Base-by-base conservation (phyloP, 2,113 vertebrate species). In the Apus apus region DNA sequence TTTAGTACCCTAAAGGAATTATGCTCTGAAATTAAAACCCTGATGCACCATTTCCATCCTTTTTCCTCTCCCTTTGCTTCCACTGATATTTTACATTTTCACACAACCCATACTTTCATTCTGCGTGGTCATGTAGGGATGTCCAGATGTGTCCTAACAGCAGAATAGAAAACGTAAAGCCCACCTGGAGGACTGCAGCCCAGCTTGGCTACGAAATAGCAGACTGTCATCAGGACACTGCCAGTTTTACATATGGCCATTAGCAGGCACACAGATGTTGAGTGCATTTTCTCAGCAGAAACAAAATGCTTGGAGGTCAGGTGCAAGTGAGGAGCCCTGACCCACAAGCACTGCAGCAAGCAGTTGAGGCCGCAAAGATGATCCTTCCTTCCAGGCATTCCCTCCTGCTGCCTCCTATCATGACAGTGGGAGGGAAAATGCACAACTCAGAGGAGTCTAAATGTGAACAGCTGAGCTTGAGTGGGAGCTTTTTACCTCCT, bases 391-490 rank as follows among this genome's bases (percentile, higher is more conserved):
- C 60, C 72, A 46, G 89, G 85, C 27, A 56, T 64, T 80, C 60
- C 58, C 76, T 84, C 92, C 95, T 84, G 86, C 86, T 64, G 84
- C 43, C 53, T 95, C 76, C 68, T 83, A 95, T 88, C 86, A 62
- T 1, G 75, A 43, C 79, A 77, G 64, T 30, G 38, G 72, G 83
- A 97, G 43, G 60, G 29, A 92, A 95, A 95, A 92, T 38, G 86
- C 83, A 90, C 46, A 84, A 89, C 80, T 93, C 68, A 93, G 64
- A 93, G 72, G 86, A 97, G 43, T 56, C 90, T 74, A 90, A 90
- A 95, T 83, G 38, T 90, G 83, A 97, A 96, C 86, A 96, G 88
- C 89, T 85, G 94, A 93, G 90, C 60, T 91, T 8, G 2, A 95
- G 91, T 87, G 26, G 86, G 61, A 92, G 83, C 32, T 74, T 90